Conservation (phyloP, 1,140 invertebrate species). For the Polypedilum vanderplanki region DNA sequence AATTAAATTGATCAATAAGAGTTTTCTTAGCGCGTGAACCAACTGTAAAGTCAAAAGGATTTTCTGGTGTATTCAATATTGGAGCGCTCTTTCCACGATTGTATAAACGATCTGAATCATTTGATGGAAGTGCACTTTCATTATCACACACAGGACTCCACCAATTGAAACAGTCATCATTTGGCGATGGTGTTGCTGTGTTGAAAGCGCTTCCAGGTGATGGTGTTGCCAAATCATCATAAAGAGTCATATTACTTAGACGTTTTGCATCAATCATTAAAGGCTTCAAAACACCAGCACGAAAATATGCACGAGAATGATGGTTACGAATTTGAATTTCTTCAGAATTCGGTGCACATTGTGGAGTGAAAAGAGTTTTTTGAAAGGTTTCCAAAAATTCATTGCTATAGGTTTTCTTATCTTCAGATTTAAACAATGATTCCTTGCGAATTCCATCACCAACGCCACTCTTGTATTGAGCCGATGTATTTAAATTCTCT, state of each 20-base stretch:
- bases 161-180: background rate
- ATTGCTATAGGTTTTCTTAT: background rate
- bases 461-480: background rate
- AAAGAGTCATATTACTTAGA: no score
- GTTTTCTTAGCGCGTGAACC: background rate
- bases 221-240: no score
- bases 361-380: background rate
- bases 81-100: background rate
- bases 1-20: no score
- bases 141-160: background rate
- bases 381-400: background rate
- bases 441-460: background rate
- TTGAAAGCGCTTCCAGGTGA: background rate
- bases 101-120: background rate
- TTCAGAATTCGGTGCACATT: background rate
- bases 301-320: background rate
- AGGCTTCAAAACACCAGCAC: background rate
- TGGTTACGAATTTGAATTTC: background rate
- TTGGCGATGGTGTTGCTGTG: background rate
- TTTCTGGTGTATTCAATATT: background rate
- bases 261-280: background rate
- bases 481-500: background rate
- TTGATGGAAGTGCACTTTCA: background rate
- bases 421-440: background rate
- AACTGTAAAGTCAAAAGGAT: background rate